Conservation (phyloP, 1,140 invertebrate genomes). For the Pemphigus obesinymphae region DNA sequence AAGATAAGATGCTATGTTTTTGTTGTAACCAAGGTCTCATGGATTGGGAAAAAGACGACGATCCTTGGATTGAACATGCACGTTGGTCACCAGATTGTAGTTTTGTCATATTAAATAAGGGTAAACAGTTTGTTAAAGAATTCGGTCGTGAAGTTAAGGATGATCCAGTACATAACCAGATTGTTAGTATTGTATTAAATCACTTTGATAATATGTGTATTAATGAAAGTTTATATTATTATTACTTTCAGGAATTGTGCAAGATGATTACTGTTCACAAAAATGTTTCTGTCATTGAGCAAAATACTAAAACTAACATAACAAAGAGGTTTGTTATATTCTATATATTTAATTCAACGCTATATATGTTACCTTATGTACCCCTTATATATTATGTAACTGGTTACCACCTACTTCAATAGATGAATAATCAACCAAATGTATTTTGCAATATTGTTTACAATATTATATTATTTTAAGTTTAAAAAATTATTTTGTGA, state of each 20-base stretch:
- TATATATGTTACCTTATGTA: too few relatives aligned
- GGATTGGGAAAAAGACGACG: constrained; percentile 78
- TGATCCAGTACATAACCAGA: constrained; percentile 42
- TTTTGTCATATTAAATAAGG: constrained; percentile 69
- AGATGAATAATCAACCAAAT: too few relatives aligned
- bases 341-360: too few relatives aligned
- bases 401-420: too few relatives aligned
- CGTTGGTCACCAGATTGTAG: constrained; percentile 75
- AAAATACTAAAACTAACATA: background rate
- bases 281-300: background rate
- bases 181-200: constrained; percentile 47
- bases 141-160: constrained; percentile 51
- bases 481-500: too few relatives aligned
- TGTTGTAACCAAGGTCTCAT: constrained; percentile 81
- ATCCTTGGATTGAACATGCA: constrained; percentile 84
- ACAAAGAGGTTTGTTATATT: background rate
- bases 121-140: constrained; percentile 61
- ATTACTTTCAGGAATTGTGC: background rate
- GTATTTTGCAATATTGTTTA: too few relatives aligned
- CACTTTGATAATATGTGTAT: background rate
- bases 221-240: background rate
- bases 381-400: too few relatives aligned
- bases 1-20: constrained; percentile 79
- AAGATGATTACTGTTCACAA: background rate
- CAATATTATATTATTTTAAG: too few relatives aligned